These are phyloP conservation scores for Caerostris darwini DNA, from an alignment of 1,140 invertebrate genomes.

Conservation along the genomic window DNA sequence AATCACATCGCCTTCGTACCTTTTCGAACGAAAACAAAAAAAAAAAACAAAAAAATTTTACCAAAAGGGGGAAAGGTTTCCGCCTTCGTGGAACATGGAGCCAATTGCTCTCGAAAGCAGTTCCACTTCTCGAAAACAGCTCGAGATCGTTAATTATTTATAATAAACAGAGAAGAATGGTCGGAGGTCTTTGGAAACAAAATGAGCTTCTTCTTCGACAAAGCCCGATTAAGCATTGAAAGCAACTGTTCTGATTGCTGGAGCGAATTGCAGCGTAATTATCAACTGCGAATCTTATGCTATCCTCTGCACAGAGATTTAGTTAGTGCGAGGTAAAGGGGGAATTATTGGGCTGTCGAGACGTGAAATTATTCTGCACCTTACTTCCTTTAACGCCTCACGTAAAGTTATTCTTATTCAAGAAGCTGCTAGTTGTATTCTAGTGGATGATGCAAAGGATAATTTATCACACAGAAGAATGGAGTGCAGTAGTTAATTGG, in stretches of 20 bases:
- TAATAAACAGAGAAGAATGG: slow-evolving; percentile 60
- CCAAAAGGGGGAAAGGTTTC: no score
- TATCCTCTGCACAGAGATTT: neutral
- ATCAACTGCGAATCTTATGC: neutral
- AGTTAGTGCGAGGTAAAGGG: neutral
- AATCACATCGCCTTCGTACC: no score
- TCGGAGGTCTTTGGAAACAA: slow-evolving; percentile 17
- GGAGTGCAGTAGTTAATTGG: no score
- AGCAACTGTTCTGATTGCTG: slow-evolving; percentile 44
- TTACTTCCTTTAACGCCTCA: no score
- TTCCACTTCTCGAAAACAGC: slow-evolving; percentile 26
- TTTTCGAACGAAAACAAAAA: no score
- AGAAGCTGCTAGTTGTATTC: neutral
- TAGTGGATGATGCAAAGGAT: neutral
- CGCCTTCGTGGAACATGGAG: neutral
- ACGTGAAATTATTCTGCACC: neutral
- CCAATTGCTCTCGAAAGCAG: slow-evolving; percentile 33
- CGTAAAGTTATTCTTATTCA: neutral
- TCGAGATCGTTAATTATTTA: slow-evolving; percentile 55
- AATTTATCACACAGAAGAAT: no score
- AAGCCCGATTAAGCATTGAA: no score
- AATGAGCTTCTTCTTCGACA: no score
- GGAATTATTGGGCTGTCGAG: slow-evolving; percentile 14
- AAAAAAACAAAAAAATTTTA: no score
- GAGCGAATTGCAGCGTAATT: slow-evolving; percentile 8